These are phyloP conservation scores for Drosophila obscura DNA, from an alignment of 1,140 invertebrate species.

Conservation along the genomic window DNA sequence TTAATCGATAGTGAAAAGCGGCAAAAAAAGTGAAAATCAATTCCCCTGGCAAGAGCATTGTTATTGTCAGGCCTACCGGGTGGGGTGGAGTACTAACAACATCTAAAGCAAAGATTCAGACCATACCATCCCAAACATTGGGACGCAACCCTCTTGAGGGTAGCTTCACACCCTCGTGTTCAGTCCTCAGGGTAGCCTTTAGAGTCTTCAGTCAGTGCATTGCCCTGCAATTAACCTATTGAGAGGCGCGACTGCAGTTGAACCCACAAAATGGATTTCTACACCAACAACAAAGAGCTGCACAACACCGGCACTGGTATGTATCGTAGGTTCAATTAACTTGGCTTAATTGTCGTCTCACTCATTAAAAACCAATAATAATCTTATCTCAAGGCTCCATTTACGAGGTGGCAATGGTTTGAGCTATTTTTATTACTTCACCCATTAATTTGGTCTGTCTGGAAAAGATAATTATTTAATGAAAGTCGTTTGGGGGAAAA, in stretches of 20 bases:
- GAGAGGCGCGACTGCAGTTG: conserved; percentile 18
- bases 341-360: conserved; percentile 36
- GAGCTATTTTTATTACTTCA: conserved; percentile 11
- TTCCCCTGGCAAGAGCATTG: conserved; percentile 34
- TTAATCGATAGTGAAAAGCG: conserved; percentile 76
- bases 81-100: too few species aligned
- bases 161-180: conserved; percentile 46
- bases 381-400: conserved; percentile 58
- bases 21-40: conserved; percentile 48
- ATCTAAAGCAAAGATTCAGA: neutral
- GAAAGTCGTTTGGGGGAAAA: too few species aligned
- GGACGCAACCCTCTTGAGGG: too few species aligned
- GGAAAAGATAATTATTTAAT: too few species aligned
- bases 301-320: conserved; percentile 57
- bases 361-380: conserved; percentile 11
- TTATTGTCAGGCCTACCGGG: conserved; percentile 29
- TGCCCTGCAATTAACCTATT: conserved; percentile 71
- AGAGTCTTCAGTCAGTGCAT: conserved; percentile 44
- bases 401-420: conserved; percentile 19
- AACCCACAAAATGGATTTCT: conserved; percentile 71
- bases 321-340: conserved; percentile 56
- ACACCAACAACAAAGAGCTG: conserved; percentile 54
- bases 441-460: conserved; percentile 12
- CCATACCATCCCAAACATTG: conserved; percentile 25
- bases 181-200: conserved; percentile 32